Conservation (phyloP, 2,113 vertebrate genomes). For the Piaya cayana region DNA sequence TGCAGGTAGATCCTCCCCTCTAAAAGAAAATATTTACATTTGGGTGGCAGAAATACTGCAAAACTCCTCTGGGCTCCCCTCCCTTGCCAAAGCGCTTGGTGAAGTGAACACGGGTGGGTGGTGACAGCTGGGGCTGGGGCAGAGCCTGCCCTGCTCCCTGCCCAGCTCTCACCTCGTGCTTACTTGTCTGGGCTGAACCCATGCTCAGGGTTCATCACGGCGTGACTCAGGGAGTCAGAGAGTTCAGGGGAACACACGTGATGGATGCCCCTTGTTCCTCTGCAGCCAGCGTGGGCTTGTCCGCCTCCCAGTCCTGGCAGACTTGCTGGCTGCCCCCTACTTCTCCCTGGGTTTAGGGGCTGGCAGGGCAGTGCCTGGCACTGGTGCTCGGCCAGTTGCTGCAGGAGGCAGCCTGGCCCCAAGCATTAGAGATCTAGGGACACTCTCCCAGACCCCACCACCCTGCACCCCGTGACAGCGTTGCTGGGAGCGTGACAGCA, state of each 20-base stretch:
- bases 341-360: accelerated
- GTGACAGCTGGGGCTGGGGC: neutral
- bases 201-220: accelerated
- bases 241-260: neutral
- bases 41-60: neutral
- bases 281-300: neutral
- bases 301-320: neutral
- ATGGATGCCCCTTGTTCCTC: neutral
- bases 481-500: accelerated
- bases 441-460: neutral
- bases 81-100: neutral
- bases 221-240: neutral
- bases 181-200: neutral
- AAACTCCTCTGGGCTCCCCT: neutral
- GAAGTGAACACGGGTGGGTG: neutral
- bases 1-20: neutral
- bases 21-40: accelerated
- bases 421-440: neutral
- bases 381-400: neutral
- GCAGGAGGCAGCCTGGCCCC: neutral
- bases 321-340: neutral
- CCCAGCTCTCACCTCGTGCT: neutral
- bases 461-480: accelerated
- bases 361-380: neutral
- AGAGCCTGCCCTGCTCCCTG: neutral